These are phyloP conservation scores for Agonopterix heracliana DNA, from an alignment of 2,888 invertebrate genomes.

Conservation along the genomic window DNA sequence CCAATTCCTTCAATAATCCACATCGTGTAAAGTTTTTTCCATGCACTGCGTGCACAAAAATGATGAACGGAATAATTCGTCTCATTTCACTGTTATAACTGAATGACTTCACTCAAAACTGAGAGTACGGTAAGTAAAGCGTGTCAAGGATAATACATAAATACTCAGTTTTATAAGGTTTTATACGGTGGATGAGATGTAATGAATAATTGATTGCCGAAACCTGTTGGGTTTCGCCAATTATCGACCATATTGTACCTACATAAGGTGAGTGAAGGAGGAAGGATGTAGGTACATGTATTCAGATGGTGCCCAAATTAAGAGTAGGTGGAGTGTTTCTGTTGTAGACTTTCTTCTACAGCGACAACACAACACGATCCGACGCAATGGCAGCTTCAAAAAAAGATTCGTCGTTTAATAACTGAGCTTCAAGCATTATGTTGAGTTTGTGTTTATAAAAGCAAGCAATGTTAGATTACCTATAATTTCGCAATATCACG, in stretches of 20 bases:
- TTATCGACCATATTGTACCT: constrained; percentile 1
- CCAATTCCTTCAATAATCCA: constrained; percentile 34
- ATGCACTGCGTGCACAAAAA: constrained; percentile 9
- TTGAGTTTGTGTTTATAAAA: no score
- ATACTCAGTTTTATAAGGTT: constrained; percentile 15
- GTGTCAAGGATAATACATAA: constrained; percentile 31
- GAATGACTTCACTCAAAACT: constrained; percentile 18
- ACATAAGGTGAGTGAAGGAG: no score
- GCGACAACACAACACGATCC: no score
- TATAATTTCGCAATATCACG: no score
- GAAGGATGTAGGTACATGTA: no score
- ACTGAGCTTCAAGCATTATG: no score
- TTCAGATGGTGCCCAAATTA: no score
- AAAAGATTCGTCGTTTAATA: no score
- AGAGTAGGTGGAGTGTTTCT: no score
- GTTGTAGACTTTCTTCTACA: no score
- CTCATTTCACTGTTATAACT: constrained; percentile 23
- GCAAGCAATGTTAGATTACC: no score
- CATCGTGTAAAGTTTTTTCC: constrained; percentile 28
- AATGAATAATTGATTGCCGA: constrained; percentile 25
- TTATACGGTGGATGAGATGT: background rate
- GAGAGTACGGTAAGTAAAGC: constrained; percentile 11
- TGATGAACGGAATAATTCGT: constrained; percentile 16
- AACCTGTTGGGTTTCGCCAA: constrained; percentile 24
- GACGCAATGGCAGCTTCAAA: no score